phyloP scores from a whole-genome alignment of 2,113 vertebrate genomes.

The Scytalopus superciliaris region DNA sequence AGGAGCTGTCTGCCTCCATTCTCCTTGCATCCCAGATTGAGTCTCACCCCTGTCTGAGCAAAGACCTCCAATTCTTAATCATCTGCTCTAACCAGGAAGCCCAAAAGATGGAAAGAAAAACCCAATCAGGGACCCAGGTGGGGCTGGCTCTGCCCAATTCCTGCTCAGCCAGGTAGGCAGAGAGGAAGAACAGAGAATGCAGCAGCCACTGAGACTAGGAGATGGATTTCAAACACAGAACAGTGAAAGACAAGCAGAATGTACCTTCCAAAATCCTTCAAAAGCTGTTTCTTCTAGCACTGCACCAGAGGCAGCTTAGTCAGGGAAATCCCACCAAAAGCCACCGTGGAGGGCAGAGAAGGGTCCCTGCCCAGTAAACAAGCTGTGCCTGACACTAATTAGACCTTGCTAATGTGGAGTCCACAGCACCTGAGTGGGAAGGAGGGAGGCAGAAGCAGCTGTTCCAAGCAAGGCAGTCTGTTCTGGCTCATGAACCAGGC shows the following conservation, averaged over 20 bases:
- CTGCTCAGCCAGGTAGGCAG: not conserved
- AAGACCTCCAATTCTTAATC: not conserved
- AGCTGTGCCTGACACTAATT: not conserved
- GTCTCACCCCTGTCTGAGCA: fast-evolving
- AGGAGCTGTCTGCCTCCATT: not conserved
- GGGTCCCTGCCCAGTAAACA: not conserved
- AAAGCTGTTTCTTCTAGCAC: not conserved
- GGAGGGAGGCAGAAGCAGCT: not conserved
- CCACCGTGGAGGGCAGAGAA: not conserved
- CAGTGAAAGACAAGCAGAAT: not conserved
- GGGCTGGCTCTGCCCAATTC: not conserved
- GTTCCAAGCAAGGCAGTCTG: not conserved
- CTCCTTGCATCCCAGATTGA: not conserved
- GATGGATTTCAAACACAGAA: not conserved
- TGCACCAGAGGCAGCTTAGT: not conserved
- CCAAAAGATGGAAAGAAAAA: not conserved
- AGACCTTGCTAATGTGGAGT: not conserved
- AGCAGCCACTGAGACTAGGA: not conserved
- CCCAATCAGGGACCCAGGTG: not conserved
- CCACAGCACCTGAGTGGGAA: not conserved
- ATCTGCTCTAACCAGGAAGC: not conserved
- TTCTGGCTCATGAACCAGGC: not conserved
- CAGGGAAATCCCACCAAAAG: not conserved
- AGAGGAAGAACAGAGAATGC: not conserved
- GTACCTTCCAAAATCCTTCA: not conserved